phyloP scores from a whole-genome alignment of 2,888 invertebrate species.

The Ptychoptera albimana region DNA sequence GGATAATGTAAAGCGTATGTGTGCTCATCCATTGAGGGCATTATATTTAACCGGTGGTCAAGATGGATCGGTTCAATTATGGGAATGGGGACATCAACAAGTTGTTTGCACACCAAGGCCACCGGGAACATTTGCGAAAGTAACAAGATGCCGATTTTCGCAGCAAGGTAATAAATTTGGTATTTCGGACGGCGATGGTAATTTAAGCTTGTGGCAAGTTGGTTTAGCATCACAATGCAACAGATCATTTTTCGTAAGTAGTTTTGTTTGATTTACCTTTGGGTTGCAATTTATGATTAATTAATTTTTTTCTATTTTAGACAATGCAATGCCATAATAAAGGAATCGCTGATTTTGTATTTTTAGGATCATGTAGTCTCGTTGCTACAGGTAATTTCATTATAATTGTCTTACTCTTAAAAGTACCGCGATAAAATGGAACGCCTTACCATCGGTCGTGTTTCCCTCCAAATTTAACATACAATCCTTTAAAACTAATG shows the following conservation, averaged over 20 bases:
- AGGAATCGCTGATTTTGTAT: slow-evolving; percentile 92
- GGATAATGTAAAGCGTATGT: slow-evolving; percentile 87
- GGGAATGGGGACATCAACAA: slow-evolving; percentile 96
- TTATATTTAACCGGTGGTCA: slow-evolving; percentile 90
- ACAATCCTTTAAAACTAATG: no score
- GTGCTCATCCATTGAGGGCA: slow-evolving; percentile 88
- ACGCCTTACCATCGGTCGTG: no score
- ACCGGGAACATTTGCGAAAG: slow-evolving; percentile 90
- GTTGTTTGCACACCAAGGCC: slow-evolving; percentile 80
- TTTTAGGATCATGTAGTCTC: slow-evolving; percentile 93
- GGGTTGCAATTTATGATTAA: neutral
- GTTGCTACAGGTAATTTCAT: slow-evolving; percentile 63
- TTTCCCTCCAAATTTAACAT: no score
- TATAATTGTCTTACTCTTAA: neutral
- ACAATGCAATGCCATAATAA: slow-evolving; percentile 94
- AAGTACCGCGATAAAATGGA: slow-evolving; percentile 2
- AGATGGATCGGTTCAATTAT: slow-evolving; percentile 88
- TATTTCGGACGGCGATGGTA: slow-evolving; percentile 94
- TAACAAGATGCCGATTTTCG: slow-evolving; percentile 88
- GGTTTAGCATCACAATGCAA: slow-evolving; percentile 58
- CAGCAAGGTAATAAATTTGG: slow-evolving; percentile 98
- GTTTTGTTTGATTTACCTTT: neutral
- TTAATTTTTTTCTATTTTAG: slow-evolving; percentile 35
- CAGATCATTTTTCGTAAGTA: slow-evolving; percentile 75
- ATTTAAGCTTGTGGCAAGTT: slow-evolving; percentile 89